Conservation (phyloP, 2,113 vertebrate genomes). For the Bombycilla garrulus region DNA sequence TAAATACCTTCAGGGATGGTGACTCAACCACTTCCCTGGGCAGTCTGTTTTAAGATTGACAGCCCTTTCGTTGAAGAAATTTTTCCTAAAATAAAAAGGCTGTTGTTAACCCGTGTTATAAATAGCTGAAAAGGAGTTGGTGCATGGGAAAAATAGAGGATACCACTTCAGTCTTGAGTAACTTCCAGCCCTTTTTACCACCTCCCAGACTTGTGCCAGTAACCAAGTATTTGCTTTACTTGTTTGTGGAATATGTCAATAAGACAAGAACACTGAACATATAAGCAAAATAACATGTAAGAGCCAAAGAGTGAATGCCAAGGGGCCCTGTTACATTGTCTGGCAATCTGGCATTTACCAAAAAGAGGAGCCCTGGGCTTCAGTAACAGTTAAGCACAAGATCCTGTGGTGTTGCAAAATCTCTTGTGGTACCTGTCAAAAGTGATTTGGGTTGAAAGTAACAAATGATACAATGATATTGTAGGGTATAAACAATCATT, state of each 20-base stretch:
- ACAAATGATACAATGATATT: not conserved
- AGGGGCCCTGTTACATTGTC: accelerated
- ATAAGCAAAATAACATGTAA: not conserved
- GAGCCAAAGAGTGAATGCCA: not conserved
- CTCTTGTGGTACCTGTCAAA: not conserved
- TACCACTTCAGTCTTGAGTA: not conserved
- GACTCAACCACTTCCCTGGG: not conserved
- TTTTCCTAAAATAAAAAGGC: not conserved
- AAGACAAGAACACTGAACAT: not conserved
- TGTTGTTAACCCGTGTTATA: not conserved
- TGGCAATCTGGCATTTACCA: not conserved
- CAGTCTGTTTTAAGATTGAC: not conserved
- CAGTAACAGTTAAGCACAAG: not conserved
- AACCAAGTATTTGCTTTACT: not conserved
- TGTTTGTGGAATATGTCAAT: not conserved
- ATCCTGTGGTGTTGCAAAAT: not conserved
- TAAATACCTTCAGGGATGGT: not conserved
- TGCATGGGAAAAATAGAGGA: not conserved
- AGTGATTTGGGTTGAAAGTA: not conserved
- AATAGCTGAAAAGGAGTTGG: not conserved
- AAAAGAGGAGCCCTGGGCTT: not conserved
- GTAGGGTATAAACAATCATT: accelerated
- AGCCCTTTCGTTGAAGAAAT: not conserved
- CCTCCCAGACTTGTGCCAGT: not conserved
- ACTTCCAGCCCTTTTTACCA: not conserved